Evolutionary conservation across 2,797 vertebrate species (phyloP).

Genomic region (Gallinago stenura): DNA sequence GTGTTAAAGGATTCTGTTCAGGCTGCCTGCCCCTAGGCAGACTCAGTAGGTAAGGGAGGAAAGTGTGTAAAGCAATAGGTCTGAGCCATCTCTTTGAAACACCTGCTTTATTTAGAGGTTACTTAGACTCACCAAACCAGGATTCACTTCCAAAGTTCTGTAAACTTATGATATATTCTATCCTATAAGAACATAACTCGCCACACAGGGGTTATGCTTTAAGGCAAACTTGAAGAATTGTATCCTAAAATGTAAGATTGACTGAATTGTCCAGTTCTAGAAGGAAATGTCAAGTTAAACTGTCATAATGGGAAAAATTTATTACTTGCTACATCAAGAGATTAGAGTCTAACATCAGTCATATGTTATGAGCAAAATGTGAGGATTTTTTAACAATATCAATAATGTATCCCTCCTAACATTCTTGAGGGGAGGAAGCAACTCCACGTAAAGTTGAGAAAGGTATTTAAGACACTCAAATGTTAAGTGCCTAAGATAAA

Average conservation of each 20-base stretch:
- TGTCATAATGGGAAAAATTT: neutral
- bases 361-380: neutral
- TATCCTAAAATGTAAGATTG: neutral
- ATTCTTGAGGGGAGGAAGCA: neutral
- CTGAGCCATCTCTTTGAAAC: neutral
- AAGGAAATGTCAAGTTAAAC: neutral
- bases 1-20: neutral
- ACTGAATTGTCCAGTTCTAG: neutral
- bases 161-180: neutral
- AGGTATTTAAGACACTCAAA: neutral
- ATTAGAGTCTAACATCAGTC: neutral
- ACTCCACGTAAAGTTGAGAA: neutral
- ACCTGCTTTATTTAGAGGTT: neutral
- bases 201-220: neutral
- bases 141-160: neutral
- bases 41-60: neutral
- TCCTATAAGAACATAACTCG: neutral
- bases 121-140: neutral
- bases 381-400: neutral
- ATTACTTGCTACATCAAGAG: neutral
- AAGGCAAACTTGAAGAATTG: neutral
- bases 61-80: neutral
- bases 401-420: neutral
- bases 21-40: neutral
- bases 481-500: neutral